Base-by-base conservation (phyloP, 2,797 vertebrate species). In the Leuciscus waleckii region DNA sequence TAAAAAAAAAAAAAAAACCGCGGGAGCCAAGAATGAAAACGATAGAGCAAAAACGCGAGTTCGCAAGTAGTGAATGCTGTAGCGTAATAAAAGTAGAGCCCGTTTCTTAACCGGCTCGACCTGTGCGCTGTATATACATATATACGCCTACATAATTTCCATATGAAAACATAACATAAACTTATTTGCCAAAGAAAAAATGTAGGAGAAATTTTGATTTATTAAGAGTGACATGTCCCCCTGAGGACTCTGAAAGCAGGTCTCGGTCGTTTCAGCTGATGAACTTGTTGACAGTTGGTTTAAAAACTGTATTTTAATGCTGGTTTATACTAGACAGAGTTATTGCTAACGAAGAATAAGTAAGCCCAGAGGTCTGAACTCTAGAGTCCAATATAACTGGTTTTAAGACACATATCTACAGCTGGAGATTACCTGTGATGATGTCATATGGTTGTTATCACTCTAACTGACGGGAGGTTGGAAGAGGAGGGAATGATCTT, bases 371-470 rank as follows among this genome's bases (percentile, higher is more conserved):
- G 84, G 70, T 81, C 32, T 81, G 69, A 85, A 68, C 56, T 39
- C 49, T 75, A 51, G 14, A 65, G 58, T 68, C 41, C 49, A 49
- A 39, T 79, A 63, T 41, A 54, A 79, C 39, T 80, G 69, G n/a
- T 85, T 85, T 73, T 39, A 74, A 39, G 77, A 74, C 54, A 21
- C 56, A 39, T 63, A 71, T 79, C 32, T 85, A 35, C 77, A 85
- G 26, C 76, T 63, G 76, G 39, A 71, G 41, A 71, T 79, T 80
- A 85, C 84, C 69, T 74, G 56, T 39, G 77, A 73, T 85, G 68
- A 80, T 70, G 68, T 85, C 68, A 85, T 85, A 5, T 61, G 51
- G 76, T 63, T 80, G 41, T 73, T 79, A 71, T 79, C 77, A 80
- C 58, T 43, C 76, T 41, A 29, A 51, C 68, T 49, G 56, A 73